These are phyloP conservation scores for Sinohyriopsis cumingii DNA, from an alignment of 2,888 invertebrate species.

Conservation along the genomic window DNA sequence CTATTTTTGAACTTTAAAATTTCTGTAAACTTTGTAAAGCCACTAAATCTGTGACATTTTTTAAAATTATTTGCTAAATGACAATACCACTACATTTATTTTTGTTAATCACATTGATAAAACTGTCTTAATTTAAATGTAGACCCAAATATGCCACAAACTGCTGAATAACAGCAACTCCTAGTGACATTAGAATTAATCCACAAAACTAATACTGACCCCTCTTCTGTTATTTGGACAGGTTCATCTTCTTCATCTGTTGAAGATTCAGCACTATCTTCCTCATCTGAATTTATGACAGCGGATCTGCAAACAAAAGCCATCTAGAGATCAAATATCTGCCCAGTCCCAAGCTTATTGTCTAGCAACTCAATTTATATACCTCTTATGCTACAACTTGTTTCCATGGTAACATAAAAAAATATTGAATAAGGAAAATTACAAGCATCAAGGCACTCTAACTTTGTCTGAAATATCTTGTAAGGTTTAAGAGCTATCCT, in stretches of 20 bases:
- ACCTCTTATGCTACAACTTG: background rate
- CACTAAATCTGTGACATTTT: too few relatives aligned
- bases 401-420: background rate
- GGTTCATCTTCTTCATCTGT: constrained; percentile 68
- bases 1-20: too few relatives aligned
- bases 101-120: too few relatives aligned
- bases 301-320: constrained; percentile 51
- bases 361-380: background rate
- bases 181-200: too few relatives aligned
- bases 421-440: background rate
- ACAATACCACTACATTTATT: too few relatives aligned
- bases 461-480: background rate
- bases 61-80: too few relatives aligned
- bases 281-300: constrained; percentile 66
- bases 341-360: background rate
- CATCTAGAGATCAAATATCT: background rate
- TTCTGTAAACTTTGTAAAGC: too few relatives aligned
- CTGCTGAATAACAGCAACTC: too few relatives aligned
- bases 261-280: constrained; percentile 70
- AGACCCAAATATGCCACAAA: too few relatives aligned
- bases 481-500: too few relatives aligned
- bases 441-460: background rate
- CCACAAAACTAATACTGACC: constrained; percentile 8
- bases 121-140: too few relatives aligned
- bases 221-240: constrained; percentile 36